Evolutionary conservation across 37 sponge, comb jelly and placozoan species (phyloP), one percentile per base, ranked within the genome.

Genomic region (Petrosia ficiformis): DNA sequence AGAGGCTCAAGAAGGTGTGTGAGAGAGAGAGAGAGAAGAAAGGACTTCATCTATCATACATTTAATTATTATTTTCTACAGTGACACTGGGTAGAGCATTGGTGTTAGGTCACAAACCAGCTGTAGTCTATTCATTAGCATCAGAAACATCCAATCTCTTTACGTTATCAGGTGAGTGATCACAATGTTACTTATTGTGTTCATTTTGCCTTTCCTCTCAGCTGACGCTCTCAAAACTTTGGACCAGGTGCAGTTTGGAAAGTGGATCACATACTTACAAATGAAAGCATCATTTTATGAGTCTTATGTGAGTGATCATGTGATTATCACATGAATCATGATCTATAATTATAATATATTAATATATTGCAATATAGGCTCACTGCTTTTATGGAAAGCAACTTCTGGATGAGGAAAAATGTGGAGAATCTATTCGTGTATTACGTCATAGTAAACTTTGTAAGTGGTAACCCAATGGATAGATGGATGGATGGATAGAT

Each of bases 11-110:
- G 97, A 97, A 73, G 82, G 91, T 86, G 30, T 39, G 77, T 41
- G 29, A 2, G 72, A n/a, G n/a, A n/a, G n/a, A n/a, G n/a, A n/a
- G n/a, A n/a, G n/a, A n/a, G n/a, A n/a, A n/a, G n/a, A n/a, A n/a
- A n/a, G n/a, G n/a, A n/a, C n/a, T n/a, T n/a, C n/a, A n/a, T n/a
- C 60, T 14, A 22, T 37, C 3, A 14, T 25, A 14, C 63, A 14
- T 4, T 1, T 48, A 33, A 38, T 0, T 73, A 14, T 22, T 26
- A 6, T 29, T 61, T 5, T 29, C n/a, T 1, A 57, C 33, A 74
- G 82, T 97, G 21, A 98, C 99, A 2, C 77, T 98, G 57, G 99
- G 89, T 34, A 71, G 99, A 70, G 99, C 99, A 24, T 72, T 98
- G 61, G 99, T 95, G 76, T 65, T 98, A 72, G 89, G 89, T 34